Conservation (phyloP, 2,888 invertebrate species). For the Megaustenia siamemsis region DNA sequence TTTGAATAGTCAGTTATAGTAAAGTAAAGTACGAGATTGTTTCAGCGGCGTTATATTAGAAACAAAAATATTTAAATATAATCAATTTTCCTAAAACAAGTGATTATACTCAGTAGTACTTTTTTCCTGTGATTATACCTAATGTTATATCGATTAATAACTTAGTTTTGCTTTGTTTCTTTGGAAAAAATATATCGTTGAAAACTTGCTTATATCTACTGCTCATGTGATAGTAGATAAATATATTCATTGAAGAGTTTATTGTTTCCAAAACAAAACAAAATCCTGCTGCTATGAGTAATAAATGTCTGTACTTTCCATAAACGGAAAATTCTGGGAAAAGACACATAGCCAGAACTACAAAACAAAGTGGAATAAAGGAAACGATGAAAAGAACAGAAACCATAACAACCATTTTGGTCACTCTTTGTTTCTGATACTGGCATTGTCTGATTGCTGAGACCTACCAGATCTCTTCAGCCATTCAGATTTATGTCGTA, state of each 20-base stretch:
- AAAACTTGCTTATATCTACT: neutral
- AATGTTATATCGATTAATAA: too few relatives aligned
- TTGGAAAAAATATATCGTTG: neutral
- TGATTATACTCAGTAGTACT: too few relatives aligned
- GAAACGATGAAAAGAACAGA: neutral
- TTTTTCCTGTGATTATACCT: too few relatives aligned
- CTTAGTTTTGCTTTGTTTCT: too few relatives aligned
- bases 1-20: too few relatives aligned
- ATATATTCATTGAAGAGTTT: conserved; percentile 11
- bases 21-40: too few relatives aligned
- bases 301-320: neutral
- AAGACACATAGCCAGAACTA: neutral
- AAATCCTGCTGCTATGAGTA: neutral
- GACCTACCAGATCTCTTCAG: neutral
- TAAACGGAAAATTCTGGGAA: neutral
- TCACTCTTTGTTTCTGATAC: neutral
- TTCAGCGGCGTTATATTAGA: too few relatives aligned
- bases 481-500: neutral
- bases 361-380: neutral
- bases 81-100: too few relatives aligned
- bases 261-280: neutral
- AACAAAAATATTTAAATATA: too few relatives aligned
- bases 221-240: conserved; percentile 18
- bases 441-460: neutral
- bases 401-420: conserved; percentile 6